Base-by-base conservation (phyloP, 2,888 invertebrate genomes). In the Myathropa florea region DNA sequence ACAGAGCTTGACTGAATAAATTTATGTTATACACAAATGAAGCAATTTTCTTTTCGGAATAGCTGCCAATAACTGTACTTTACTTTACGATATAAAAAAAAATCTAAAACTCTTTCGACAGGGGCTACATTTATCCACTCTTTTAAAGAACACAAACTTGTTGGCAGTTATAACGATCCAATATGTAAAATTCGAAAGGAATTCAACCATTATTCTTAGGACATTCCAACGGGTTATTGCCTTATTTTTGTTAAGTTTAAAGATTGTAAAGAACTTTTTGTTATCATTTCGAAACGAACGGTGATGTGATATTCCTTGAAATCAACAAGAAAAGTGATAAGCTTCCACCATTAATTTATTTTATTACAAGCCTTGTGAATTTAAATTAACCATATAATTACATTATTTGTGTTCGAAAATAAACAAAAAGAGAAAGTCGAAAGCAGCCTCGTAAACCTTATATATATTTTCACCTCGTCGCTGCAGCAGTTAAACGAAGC, bases 391-490 rank as follows among this genome's bases (percentile, higher is more conserved):
- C 7, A 18, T 46, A 46, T 46, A 46, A n/a, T 46, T 46, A 46
- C 4, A 46, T 46, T 46, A 46, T 18, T 18, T 7, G 18, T 46
- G 18, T 46, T 46, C 18, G 46, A 46, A 46, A 46, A 46, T 18
- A 46, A 46, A 46, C 46, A 18, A 46, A 46, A 46, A 68, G 33
- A 68, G 68, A 68, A 68, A 68, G 68, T 24, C 33, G 24, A 55
- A 33, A 14, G 57, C 23, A 18, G 23, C 33, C 23, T 67, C 26
- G 23, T 65, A 55, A 23, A 28, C 24, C n/a, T 18, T 63, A 23
- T 21, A n/a, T 36, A 21, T 21, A 39, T 24, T 30, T 72, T 53
- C 28, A 21, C 23, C 61, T 63, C 23, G 33, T 55, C 61, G 12
- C 23, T 12, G 28, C 30, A 55, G 72, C 23, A 23, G 33, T 55